Evolutionary conservation across 2,113 vertebrate species (phyloP).

Genomic region (Onychorhynchus coronatus): DNA sequence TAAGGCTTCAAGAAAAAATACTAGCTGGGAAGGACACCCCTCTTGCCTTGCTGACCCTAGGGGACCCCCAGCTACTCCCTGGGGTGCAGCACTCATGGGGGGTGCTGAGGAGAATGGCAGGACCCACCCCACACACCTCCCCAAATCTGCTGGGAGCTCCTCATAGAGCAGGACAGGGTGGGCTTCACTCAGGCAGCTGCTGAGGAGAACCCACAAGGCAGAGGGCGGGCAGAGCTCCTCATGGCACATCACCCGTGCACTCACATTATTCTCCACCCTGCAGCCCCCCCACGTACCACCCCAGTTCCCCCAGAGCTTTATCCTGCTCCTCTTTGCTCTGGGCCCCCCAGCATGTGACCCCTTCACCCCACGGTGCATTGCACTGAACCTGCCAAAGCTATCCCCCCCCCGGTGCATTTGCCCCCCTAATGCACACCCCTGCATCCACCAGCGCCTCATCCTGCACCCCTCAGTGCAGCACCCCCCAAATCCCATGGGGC

Average conservation of each 20-base stretch:
- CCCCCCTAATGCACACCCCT: neutral
- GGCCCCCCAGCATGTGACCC: too few relatives aligned
- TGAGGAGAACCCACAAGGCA: neutral
- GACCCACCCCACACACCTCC: accelerated
- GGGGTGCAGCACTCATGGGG: neutral
- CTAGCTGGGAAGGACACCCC: neutral
- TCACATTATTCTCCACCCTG: neutral
- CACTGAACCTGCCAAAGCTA: neutral
- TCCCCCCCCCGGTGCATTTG: neutral
- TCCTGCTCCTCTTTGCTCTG: neutral
- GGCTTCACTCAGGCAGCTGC: neutral
- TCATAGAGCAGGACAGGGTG: neutral
- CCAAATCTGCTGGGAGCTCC: neutral
- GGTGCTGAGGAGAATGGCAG: neutral
- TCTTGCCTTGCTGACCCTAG: too few relatives aligned
- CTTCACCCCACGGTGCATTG: too few relatives aligned
- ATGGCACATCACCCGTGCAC: accelerated
- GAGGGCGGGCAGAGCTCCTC: too few relatives aligned
- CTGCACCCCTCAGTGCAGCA: neutral
- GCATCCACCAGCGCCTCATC: neutral
- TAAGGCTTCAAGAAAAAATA: neutral
- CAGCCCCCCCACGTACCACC: neutral
- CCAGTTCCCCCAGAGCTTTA: neutral
- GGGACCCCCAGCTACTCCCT: neutral
- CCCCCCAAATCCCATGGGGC: neutral